A percentile compares a stretch with the other conserved stretches of the same genome.
Conservation (phyloP, 1,140 invertebrate species). For the Uloborus diversus region DNA sequence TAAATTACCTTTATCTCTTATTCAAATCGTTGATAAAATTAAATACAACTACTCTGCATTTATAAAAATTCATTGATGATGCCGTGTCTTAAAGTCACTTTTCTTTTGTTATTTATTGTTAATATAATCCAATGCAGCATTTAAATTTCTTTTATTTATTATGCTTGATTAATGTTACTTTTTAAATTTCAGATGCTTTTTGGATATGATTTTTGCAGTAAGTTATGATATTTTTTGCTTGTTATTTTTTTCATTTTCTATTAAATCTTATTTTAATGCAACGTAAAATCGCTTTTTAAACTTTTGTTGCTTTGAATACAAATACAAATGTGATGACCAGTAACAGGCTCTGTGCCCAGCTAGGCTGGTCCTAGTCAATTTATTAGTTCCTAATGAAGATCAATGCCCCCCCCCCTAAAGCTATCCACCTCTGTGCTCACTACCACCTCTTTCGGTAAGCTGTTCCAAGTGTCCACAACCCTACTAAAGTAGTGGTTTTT, state of each 20-base stretch:
- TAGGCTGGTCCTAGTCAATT: not conserved
- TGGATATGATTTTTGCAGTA: constrained; percentile 29
- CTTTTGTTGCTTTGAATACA: not conserved
- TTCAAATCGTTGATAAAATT: no score
- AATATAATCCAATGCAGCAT: not conserved
- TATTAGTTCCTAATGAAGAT: no score
- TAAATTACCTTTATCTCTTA: no score
- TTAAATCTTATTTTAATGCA: not conserved
- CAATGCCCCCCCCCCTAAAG: no score
- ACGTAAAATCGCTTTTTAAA: not conserved
- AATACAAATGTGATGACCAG: not conserved
- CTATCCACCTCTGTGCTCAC: no score
- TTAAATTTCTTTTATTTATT: not conserved
- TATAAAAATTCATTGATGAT: not conserved
- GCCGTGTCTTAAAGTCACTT: not conserved
- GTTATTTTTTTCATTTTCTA: not conserved
- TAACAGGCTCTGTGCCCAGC: not conserved
- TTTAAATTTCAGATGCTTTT: not conserved
- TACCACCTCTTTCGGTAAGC: no score
- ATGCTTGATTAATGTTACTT: not conserved
- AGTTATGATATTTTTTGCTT: not conserved
- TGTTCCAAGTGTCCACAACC: no score
- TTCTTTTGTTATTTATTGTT: not conserved
- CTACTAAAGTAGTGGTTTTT: no score
- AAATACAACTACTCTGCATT: no score